These are phyloP conservation scores for Diplodus sargus DNA, from an alignment of 2,797 vertebrate genomes.

Conservation along the genomic window DNA sequence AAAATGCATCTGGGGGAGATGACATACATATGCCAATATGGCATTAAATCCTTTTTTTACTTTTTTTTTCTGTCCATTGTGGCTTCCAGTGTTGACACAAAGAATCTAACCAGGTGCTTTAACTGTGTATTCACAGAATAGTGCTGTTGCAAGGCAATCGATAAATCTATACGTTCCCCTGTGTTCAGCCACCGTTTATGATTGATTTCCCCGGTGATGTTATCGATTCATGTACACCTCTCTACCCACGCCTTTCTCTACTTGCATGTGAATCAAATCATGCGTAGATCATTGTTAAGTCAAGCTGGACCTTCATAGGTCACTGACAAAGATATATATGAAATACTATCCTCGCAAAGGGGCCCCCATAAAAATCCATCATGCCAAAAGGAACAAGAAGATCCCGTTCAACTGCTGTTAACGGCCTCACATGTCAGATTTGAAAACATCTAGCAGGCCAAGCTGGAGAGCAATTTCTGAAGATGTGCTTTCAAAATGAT, in stretches of 20 bases:
- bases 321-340: constrained; percentile 52
- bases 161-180: constrained; percentile 66
- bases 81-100: constrained; percentile 48
- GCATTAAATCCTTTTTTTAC: constrained; percentile 48
- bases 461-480: constrained; percentile 26
- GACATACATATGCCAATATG: constrained; percentile 75
- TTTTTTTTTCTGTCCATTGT: constrained; percentile 15
- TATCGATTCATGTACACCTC: constrained; percentile 68
- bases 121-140: constrained; percentile 47
- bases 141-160: constrained; percentile 56
- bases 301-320: constrained; percentile 57
- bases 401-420: constrained; percentile 37
- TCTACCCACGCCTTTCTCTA: constrained; percentile 48
- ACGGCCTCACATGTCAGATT: constrained; percentile 22
- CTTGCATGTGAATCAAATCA: constrained; percentile 67
- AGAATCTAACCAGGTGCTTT: constrained; percentile 43
- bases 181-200: constrained; percentile 66
- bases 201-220: constrained; percentile 64
- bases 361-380: constrained; percentile 48
- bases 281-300: constrained; percentile 63
- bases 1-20: constrained; percentile 71
- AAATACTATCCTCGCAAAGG: constrained; percentile 51
- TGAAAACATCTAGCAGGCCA: constrained; percentile 21
- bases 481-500: constrained; percentile 25
- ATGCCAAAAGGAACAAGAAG: constrained; percentile 17